Percentiles rank a stretch among this genome's conserved stretches.
phyloP scores from a whole-genome alignment of 2,113 vertebrate genomes.

The Lophius piscatorius region DNA sequence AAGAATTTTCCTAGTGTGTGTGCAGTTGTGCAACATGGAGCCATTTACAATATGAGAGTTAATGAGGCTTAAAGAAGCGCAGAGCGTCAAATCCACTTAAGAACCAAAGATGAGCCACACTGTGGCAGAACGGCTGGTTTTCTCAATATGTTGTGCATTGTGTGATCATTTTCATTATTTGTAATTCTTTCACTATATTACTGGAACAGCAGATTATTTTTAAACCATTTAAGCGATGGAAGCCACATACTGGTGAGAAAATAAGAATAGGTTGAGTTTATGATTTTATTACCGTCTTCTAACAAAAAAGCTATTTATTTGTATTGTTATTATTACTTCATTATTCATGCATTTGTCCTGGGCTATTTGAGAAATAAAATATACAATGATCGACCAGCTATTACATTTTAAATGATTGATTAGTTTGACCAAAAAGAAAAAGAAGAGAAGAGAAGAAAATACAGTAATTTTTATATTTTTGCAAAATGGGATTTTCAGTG shows the following conservation, averaged over 20 bases:
- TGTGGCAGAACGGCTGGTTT: conserved; percentile 18
- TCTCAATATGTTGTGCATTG: not conserved
- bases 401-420: too few species aligned
- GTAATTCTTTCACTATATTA: not conserved
- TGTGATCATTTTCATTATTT: not conserved
- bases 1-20: conserved; percentile 29
- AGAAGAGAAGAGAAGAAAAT: too few species aligned
- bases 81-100: conserved; percentile 52
- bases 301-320: too few species aligned
- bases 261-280: conserved; percentile 3
- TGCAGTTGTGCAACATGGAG: conserved; percentile 22
- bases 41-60: conserved; percentile 40
- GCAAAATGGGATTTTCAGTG: too few species aligned
- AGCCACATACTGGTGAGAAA: too few species aligned
- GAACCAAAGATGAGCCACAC: conserved; percentile 1
- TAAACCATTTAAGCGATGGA: not conserved
- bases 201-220: not conserved
- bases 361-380: too few species aligned
- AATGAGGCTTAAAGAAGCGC: conserved; percentile 53
- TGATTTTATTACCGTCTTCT: not conserved
- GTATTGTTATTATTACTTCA: too few species aligned
- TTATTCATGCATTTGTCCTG: too few species aligned
- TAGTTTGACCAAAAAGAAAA: too few species aligned
- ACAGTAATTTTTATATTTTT: too few species aligned
- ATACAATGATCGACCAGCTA: too few species aligned